Evolutionary conservation across 2,888 invertebrate genomes (phyloP), one percentile per base, ranked within the genome.

Genomic region (Endotricha flammealis): DNA sequence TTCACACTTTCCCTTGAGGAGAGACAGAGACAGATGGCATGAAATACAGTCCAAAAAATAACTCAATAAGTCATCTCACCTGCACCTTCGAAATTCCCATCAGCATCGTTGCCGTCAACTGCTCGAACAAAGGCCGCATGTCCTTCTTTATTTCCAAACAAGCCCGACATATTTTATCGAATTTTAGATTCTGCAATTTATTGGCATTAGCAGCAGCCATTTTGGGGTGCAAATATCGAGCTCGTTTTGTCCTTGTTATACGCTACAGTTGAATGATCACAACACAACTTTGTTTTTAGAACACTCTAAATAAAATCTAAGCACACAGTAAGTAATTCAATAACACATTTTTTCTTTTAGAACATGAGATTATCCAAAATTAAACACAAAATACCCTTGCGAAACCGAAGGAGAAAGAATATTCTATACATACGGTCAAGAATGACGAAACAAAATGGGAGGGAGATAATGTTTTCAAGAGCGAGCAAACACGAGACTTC

Each of bases 111-210:
- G 90, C 89, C 25, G 90, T 88, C 46, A 90, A 88, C 63, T 90
- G 90, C 48, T 89, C 89, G 57, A 90, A 90, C 41, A 91, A 63
- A 14, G 90, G 90, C 50, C 90, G 77, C 90, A 91, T 90, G 57
- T 90, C 90, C 60, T 90, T 90, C 59, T 91, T 90, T 52, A 88
- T 82, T 48, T 88, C 87, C 56, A 90, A 78, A 69, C 91, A 91
- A 33, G 90, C 88, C 12, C 91, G 87, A 67, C 91, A 91, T 57
- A 91, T 88, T 77, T 90, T 90, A 50, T 90, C 90, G 53, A 90
- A 75, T 48, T 79, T 76, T 39, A 79, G 66, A 51, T 62, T 65
- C 41, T 60, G 69, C 32, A 58, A 53, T 71, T 74, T 78, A 58
- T 57, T 70, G 16, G 48, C 38, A 59, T 75, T n/a, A 27, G 6